Conservation (phyloP, 2,888 invertebrate genomes). For the Drosophila stalkeri region DNA sequence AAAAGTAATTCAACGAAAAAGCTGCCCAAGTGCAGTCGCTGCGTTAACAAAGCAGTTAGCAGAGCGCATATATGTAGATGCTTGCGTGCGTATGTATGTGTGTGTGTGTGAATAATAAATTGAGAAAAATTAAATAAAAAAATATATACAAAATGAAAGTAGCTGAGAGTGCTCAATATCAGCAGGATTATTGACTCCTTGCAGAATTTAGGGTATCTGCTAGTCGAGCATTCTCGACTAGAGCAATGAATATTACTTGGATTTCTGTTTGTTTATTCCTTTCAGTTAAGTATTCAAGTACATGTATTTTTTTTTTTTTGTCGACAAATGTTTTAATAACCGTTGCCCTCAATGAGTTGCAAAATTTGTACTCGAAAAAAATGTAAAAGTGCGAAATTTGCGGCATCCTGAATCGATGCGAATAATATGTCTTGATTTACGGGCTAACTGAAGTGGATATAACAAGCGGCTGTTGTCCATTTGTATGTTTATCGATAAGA, state of each 20-base stretch:
- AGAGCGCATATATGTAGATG: no score
- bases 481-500: slow-evolving; percentile 33
- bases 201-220: neutral
- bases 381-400: neutral
- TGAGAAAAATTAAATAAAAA: no score
- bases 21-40: neutral
- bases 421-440: slow-evolving; percentile 20
- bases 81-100: no score
- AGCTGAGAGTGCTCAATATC: no score
- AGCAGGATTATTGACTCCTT: neutral
- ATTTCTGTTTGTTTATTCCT: neutral
- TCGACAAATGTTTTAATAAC: neutral
- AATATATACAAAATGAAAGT: no score
- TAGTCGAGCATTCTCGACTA: neutral
- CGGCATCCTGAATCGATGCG: neutral
- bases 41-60: no score
- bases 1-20: neutral
- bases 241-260: neutral
- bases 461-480: neutral
- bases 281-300: neutral
- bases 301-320: neutral
- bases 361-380: neutral
- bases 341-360: neutral
- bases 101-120: no score
- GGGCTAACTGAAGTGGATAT: slow-evolving; percentile 6